Conservation (phyloP, 2,113 vertebrate genomes). For the Tachuris rubrigastra region DNA sequence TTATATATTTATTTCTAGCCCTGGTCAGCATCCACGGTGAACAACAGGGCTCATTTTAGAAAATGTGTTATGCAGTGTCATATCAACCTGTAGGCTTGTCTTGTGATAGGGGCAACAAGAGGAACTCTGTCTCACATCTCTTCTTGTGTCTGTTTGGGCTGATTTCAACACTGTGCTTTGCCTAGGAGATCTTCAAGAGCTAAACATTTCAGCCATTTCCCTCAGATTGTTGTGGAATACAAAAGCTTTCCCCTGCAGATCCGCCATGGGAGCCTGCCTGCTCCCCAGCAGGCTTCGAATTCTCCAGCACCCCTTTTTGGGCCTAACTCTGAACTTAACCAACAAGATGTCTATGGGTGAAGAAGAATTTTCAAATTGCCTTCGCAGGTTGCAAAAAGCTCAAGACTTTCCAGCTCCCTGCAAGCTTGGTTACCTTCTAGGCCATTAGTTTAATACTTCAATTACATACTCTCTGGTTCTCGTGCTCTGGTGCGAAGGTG, state of each 20-base stretch:
- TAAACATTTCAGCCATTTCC: background rate
- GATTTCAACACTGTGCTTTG: background rate
- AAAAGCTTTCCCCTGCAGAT: background rate
- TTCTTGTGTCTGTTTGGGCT: background rate
- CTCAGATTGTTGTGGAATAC: background rate
- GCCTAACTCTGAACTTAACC: background rate
- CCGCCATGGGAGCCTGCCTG: fast-evolving
- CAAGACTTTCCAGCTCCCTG: background rate
- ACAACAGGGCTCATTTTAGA: background rate
- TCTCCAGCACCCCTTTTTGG: background rate
- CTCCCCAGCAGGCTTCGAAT: background rate
- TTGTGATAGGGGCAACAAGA: background rate
- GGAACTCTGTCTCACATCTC: background rate
- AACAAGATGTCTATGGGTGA: background rate
- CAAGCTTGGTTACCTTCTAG: background rate
- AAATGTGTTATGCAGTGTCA: background rate
- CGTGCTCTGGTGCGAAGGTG: background rate
- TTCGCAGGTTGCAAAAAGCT: background rate
- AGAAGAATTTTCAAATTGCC: background rate
- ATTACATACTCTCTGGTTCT: background rate
- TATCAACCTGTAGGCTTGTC: background rate
- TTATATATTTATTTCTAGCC: background rate
- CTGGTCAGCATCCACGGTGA: background rate
- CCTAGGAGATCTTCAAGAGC: background rate
- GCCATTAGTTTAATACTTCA: background rate